phyloP scores from a whole-genome alignment of 92 coral and sea anemone genomes.

The Heliopora coerulea region DNA sequence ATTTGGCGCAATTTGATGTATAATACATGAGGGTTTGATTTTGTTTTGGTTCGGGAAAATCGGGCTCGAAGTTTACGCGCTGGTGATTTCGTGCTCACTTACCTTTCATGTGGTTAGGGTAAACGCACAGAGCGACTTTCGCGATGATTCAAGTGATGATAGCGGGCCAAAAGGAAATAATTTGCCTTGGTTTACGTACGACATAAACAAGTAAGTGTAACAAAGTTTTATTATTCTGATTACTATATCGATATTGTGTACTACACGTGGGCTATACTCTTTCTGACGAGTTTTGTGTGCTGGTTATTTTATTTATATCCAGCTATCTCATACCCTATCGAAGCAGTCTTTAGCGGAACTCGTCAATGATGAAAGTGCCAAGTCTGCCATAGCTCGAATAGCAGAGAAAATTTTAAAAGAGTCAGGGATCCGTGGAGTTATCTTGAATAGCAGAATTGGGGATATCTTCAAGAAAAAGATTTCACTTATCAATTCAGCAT shows the following conservation, averaged over 20 bases:
- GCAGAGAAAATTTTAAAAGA: constrained; percentile 39
- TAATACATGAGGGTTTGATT: neutral
- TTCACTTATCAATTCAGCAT: constrained; percentile 4
- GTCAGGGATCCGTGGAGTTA: constrained; percentile 41
- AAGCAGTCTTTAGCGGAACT: neutral
- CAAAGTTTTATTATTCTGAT: too few relatives aligned
- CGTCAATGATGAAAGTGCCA: neutral
- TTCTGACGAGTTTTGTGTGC: neutral
- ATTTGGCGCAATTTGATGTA: constrained; percentile 26
- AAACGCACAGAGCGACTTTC: neutral
- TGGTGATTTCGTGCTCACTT: constrained; percentile 13
- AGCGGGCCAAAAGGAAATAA: constrained; percentile 20
- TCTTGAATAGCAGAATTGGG: constrained; percentile 32
- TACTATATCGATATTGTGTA: too few relatives aligned
- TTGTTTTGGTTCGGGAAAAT: neutral
- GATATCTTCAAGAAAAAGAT: constrained; percentile 43
- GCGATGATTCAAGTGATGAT: too few relatives aligned
- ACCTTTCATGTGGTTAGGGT: constrained; percentile 25
- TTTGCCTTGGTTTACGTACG: constrained; percentile 24
- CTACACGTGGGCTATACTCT: too few relatives aligned
- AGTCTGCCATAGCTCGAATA: constrained; percentile 17
- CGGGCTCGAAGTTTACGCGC: constrained; percentile 12
- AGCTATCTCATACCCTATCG: constrained; percentile 49
- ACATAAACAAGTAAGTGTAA: neutral
- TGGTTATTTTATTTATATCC: neutral